Evolutionary conservation across 2,888 invertebrate genomes (phyloP), one percentile per base, ranked within the genome.

Genomic region (Prosapia bicincta): DNA sequence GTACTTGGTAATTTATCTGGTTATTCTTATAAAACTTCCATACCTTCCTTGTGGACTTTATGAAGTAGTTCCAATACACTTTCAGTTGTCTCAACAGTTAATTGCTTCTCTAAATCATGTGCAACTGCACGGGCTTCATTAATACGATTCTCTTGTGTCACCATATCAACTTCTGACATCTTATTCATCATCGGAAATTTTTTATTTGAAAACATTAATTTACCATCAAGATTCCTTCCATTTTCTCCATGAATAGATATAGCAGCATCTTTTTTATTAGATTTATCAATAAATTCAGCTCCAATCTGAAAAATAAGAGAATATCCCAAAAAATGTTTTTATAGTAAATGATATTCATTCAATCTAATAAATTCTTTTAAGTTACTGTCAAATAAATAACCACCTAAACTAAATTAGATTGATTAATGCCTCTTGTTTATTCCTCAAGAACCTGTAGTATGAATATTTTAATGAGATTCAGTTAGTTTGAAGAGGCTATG

Each of bases 121-220:
- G 69, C 76, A 71, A 32, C 43, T 38, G 75, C 80, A 71, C 79
- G 72, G 9, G 80, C 79, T 75, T 79, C 80, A 32, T 80, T 80
- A 26, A 80, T 80, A 74, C 78, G 75, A 66, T 80, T 80, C 66
- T 80, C 80, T 25, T 78, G 74, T n/a, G 76, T 76, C 38, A 77
- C 71, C 20, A 73, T 72, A 26, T 79, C 80, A 30, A 76, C 78
- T n/a, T 54, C 54, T 9, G 20, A 54, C 2, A 54, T 54, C 7
- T 54, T 54, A 54, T 38, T 38, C 38, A 20, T 9, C 20, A 20
- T 20, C n/a, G 54, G 54, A n/a, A 20, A 20, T 54, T 54, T n/a
- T 54, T 54, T 54, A 54, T 6, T 0, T 5, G 20, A 20, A 20
- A 20, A 20, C n/a, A 54, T 54, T 2, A 54, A 5, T 54, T 54